Percentiles rank a stretch among this genome's conserved stretches.
These are phyloP conservation scores for Eupristina koningsbergeri DNA, from an alignment of 1,140 invertebrate species.

Conservation along the genomic window DNA sequence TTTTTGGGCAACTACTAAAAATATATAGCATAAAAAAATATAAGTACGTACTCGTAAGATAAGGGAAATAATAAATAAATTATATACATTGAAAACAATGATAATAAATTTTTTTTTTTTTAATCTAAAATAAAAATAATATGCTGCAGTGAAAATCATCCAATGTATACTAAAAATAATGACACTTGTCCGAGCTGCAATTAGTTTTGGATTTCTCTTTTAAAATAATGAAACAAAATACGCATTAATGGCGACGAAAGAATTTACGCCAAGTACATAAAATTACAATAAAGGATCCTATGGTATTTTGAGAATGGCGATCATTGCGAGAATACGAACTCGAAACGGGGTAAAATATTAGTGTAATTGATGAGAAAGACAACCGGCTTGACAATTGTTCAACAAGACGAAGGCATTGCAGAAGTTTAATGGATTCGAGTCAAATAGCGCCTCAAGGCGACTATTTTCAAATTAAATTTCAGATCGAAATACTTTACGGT, in stretches of 20 bases:
- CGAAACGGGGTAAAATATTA: conserved; percentile 6
- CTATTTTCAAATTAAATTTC: conserved; percentile 17
- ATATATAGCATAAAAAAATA: too few species aligned
- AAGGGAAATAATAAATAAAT: too few species aligned
- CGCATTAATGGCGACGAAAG: not conserved
- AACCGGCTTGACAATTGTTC: not conserved
- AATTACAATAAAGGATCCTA: not conserved
- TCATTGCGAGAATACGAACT: not conserved
- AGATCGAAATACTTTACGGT: not conserved
- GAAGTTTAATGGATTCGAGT: not conserved
- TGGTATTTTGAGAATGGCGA: not conserved
- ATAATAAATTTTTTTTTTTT: not conserved
- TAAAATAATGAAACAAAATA: not conserved
- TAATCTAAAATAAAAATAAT: not conserved
- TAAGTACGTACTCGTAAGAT: too few species aligned
- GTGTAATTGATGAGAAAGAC: not conserved
- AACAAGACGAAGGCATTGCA: not conserved
- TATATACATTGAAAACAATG: too few species aligned
- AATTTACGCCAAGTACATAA: not conserved
- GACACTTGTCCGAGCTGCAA: not conserved
- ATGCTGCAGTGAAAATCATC: not conserved
- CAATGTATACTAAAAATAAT: not conserved
- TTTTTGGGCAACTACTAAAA: too few species aligned
- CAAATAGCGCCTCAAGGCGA: not conserved
- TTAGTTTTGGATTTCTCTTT: not conserved